Base-by-base conservation (phyloP, 2,797 vertebrate species). In the Prunella strophiata region DNA sequence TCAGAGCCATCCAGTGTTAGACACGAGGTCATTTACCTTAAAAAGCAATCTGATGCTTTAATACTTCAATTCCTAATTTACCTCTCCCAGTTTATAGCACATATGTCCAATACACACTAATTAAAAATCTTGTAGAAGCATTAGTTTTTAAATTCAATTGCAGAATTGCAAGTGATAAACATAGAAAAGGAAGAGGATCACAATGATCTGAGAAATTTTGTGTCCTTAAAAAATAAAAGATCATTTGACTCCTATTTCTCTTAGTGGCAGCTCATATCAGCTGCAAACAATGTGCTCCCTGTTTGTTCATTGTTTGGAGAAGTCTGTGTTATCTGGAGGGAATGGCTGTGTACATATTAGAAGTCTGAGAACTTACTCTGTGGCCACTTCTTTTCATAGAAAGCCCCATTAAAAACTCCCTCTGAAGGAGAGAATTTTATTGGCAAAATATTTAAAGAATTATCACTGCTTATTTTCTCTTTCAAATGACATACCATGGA, bases 1-100 rank as follows among this genome's bases (percentile, higher is more conserved):
- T 96, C 93, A 93, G 94, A 94, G 97, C 96, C 97, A 97, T 82
- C 98, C 47, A 66, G 97, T 95, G 97, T 94, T 85, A 93, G 54
- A 63, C 16, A 34, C 5, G 10, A 38, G 14, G 29, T 72, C 27
- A 36, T 75, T 95, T 95, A 50, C 19, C 38, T 68, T 36, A 45
- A 76, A 68, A 75, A 82, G 29, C 36, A 76, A 38, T 25, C 50
- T 72, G 22, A n/a, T 85, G 26, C n/a, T 83, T 72, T 29, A 86
- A 78, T 65, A 38, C n/a, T 91, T 71, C 30, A 25, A 19, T 47
- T 83, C 29, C 59, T 57, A 16, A 25, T 82, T 85, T 63, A 36
- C 30, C 12, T 84, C 42, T 55, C 43, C 23, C n/a, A 63, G 25
- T 63, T 38, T 67, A 62, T 4, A 18, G 47, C 26, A 57, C 4